Evolutionary conservation across 2,888 invertebrate species (phyloP).

Genomic region (Cacoxenus indagator): DNA sequence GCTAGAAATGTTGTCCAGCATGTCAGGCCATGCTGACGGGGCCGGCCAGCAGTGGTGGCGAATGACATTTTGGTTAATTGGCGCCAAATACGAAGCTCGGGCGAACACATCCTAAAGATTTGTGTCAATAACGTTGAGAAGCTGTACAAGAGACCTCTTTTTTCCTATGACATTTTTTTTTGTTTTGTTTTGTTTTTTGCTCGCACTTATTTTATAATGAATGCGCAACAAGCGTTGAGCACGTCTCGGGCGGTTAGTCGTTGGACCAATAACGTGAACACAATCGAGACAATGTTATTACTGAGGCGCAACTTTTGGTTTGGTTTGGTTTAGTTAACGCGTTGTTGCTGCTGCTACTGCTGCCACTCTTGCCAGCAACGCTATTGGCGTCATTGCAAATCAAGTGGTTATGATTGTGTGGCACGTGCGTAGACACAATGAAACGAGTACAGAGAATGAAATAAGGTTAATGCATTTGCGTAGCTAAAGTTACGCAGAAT

Average conservation of each 20-base stretch:
- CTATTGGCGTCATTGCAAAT: conserved; percentile 41
- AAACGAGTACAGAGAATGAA: neutral
- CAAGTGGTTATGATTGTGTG: conserved; percentile 59
- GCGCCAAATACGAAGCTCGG: conserved; percentile 35
- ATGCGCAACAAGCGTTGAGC: conserved; percentile 56
- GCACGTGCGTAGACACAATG: conserved; percentile 47
- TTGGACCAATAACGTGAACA: neutral
- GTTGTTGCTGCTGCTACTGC: conserved; percentile 23
- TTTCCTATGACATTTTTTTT: neutral
- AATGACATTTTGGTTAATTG: conserved; percentile 50
- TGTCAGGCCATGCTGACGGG: neutral
- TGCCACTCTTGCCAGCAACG: neutral
- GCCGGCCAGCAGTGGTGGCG: neutral
- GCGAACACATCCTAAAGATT: conserved; percentile 49
- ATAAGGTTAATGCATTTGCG: too few species aligned
- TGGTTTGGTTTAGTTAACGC: conserved; percentile 36
- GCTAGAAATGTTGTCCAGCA: conserved; percentile 12
- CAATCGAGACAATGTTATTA: conserved; percentile 49
- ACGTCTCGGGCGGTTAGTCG: conserved; percentile 56
- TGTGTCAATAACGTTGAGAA: conserved; percentile 35
- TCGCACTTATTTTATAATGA: conserved; percentile 52
- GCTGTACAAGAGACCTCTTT: neutral
- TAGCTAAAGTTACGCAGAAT: neutral
- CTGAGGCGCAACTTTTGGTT: conserved; percentile 57
- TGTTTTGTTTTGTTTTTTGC: conserved; percentile 26